A percentile compares a stretch with the other conserved stretches of the same genome.
Conservation (phyloP, 2,113 vertebrate species). For the Trogon melanurus region DNA sequence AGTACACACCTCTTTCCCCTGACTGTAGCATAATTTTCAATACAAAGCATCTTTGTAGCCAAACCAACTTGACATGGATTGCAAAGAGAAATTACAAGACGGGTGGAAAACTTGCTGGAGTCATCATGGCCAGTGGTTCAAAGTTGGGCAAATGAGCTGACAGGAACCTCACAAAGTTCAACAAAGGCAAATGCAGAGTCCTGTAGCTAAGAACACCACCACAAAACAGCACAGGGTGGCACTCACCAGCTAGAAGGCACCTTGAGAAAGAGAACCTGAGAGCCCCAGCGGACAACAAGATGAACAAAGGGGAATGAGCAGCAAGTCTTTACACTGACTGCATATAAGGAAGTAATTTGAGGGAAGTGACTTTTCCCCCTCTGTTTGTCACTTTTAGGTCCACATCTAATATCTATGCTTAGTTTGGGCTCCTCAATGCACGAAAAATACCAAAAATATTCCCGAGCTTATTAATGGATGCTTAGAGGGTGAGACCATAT, state of each 20-base stretch:
- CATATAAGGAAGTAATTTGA: background rate
- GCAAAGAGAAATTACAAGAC: background rate
- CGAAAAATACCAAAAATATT: background rate
- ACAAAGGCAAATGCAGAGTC: background rate
- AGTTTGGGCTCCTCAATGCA: background rate
- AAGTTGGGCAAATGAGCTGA: background rate
- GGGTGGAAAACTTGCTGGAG: background rate
- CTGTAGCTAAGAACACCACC: background rate
- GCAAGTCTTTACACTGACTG: background rate
- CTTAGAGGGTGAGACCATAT: background rate
- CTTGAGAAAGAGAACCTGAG: background rate
- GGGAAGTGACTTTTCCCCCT: background rate
- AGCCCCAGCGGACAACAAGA: background rate
- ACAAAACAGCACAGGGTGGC: background rate
- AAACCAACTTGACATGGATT: background rate
- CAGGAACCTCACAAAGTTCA: background rate
- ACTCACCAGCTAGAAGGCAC: background rate
- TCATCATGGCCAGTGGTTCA: background rate
- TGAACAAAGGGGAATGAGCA: background rate
- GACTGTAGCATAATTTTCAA: background rate
- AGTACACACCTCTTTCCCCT: background rate
- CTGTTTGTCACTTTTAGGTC: background rate
- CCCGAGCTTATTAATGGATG: background rate
- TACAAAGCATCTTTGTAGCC: background rate
- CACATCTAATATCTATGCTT: background rate